These are phyloP conservation scores for Catocala fraxini DNA, from an alignment of 2,888 invertebrate species.

Conservation along the genomic window DNA sequence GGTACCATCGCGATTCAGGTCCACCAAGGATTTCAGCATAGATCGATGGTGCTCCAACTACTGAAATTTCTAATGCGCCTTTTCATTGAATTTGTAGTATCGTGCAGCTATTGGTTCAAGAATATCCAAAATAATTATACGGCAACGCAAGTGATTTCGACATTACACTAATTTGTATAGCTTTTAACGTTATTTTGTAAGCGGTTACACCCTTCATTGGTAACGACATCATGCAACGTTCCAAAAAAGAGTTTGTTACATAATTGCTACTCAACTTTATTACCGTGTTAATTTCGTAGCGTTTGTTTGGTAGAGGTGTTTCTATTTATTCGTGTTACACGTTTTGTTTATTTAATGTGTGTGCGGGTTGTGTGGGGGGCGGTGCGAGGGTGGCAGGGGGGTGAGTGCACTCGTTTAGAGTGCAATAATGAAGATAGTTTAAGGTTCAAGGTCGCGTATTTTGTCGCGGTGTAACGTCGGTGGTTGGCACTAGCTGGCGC, in stretches of 20 bases:
- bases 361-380: not conserved
- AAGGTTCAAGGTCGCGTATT: conserved; percentile 82
- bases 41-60: conserved; percentile 36
- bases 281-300: conserved; percentile 18
- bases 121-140: conserved; percentile 40
- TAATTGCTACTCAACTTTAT: conserved; percentile 24
- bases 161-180: conserved; percentile 42
- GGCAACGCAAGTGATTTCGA: conserved; percentile 39
- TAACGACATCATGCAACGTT: conserved; percentile 16
- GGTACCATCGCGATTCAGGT: conserved; percentile 60
- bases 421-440: conserved; percentile 68
- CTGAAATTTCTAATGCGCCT: not conserved
- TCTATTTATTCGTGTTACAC: not conserved
- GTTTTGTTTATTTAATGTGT: conserved; percentile 10
- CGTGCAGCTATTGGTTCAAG: conserved; percentile 5
- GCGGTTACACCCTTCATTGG: conserved; percentile 21
- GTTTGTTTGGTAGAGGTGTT: conserved; percentile 21
- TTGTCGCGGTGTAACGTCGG: conserved; percentile 68
- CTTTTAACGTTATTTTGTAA: conserved; percentile 28
- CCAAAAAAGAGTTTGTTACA: conserved; percentile 24
- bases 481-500: conserved; percentile 74
- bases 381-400: not conserved
- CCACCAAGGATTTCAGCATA: conserved; percentile 58
- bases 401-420: conserved; percentile 56
- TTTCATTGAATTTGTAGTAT: conserved; percentile 3